These are phyloP conservation scores for Pyrgilauda ruficollis DNA, from an alignment of 2,113 vertebrate genomes.

Conservation along the genomic window DNA sequence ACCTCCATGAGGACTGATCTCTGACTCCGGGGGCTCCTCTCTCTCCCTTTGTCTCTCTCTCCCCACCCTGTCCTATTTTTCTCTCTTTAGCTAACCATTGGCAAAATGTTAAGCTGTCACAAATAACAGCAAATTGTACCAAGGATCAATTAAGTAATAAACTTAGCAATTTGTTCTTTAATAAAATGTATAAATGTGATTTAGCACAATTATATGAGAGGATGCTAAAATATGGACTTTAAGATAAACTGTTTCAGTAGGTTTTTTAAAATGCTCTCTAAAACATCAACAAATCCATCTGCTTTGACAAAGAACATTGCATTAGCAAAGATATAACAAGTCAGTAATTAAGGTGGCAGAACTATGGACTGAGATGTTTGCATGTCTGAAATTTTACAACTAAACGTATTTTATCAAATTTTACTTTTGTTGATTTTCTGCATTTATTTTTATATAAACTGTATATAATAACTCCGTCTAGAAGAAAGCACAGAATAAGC, in stretches of 20 bases:
- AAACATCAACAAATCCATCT: conserved; percentile 19
- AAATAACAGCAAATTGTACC: not conserved
- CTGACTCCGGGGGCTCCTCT: too few relatives aligned
- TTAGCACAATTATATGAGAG: not conserved
- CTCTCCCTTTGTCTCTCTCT: too few relatives aligned
- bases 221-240: not conserved
- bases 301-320: not conserved
- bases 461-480: not conserved
- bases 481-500: not conserved
- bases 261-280: not conserved
- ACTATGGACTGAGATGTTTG: not conserved
- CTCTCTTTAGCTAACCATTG: not conserved
- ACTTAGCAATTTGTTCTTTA: not conserved
- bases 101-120: not conserved
- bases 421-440: not conserved
- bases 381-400: not conserved
- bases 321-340: not conserved
- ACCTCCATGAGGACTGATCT: too few relatives aligned
- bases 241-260: not conserved
- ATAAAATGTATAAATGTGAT: not conserved
- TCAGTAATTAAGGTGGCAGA: not conserved
- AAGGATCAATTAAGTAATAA: not conserved
- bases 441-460: not conserved
- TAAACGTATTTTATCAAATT: not conserved
- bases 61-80: too few relatives aligned